Conservation (phyloP, 1,140 invertebrate species). For the Asbolus verrucosus region DNA sequence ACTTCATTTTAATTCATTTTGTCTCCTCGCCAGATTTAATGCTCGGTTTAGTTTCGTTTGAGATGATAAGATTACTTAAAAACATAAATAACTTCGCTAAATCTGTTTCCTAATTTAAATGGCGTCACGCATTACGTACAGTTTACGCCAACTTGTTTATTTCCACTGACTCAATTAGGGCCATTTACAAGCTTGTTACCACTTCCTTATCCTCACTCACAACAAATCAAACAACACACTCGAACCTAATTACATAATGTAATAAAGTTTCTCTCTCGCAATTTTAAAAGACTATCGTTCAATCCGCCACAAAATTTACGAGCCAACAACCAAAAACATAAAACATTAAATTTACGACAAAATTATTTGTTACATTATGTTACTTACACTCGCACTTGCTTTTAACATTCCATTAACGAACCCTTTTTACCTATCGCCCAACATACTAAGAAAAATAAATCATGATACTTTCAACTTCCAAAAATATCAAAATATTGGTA, state of each 20-base stretch:
- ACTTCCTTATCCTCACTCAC: constrained; percentile 31
- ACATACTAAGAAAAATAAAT: no score
- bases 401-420: no score
- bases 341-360: constrained; percentile 31
- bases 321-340: constrained; percentile 22
- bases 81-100: constrained; percentile 57
- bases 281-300: not conserved
- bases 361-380: constrained; percentile 23
- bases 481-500: no score
- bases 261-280: constrained; percentile 4
- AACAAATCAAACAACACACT: constrained; percentile 26
- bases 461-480: no score
- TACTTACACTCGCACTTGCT: constrained; percentile 28
- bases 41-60: constrained; percentile 60
- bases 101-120: constrained; percentile 57
- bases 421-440: not conserved
- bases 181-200: constrained; percentile 26
- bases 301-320: constrained; percentile 14
- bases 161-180: constrained; percentile 40
- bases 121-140: constrained; percentile 50
- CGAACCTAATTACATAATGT: constrained; percentile 21
- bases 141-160: constrained; percentile 48
- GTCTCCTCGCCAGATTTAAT: constrained; percentile 59
- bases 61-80: constrained; percentile 59
- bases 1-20: constrained; percentile 59